Percentiles rank a stretch among this genome's conserved stretches.
phyloP scores from a whole-genome alignment of 2,797 vertebrate genomes.

The Nasua narica region DNA sequence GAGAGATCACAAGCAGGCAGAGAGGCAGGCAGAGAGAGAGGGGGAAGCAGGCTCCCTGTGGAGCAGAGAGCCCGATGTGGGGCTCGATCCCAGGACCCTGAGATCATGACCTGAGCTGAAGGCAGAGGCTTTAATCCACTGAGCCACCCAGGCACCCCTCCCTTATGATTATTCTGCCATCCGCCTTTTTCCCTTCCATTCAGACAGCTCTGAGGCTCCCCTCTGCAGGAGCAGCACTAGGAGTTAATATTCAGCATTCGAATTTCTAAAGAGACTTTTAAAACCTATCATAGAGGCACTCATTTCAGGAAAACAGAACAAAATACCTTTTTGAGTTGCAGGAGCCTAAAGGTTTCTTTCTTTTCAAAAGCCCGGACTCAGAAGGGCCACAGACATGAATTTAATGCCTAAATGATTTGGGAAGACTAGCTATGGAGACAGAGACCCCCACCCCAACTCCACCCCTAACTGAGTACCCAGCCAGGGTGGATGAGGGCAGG shows the following conservation, averaged over 20 bases:
- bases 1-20: no score
- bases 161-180: accelerated
- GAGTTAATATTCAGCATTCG: background rate
- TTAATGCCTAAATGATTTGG: background rate
- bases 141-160: no score
- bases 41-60: no score
- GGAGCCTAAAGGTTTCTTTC: background rate
- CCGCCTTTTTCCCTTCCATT: background rate
- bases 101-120: no score
- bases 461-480: background rate
- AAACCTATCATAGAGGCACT: background rate
- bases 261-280: background rate
- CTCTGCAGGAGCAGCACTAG: no score
- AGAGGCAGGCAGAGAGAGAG: no score
- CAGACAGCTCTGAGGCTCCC: no score
- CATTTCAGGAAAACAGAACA: background rate
- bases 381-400: background rate
- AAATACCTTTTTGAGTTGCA: background rate
- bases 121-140: no score
- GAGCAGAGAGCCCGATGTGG: no score
- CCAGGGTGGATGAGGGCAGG: accelerated
- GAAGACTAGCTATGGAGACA: background rate
- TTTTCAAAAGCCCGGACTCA: background rate
- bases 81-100: no score
- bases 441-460: no score